These are phyloP conservation scores for Manduca sexta DNA, from an alignment of 1,140 invertebrate genomes.

Conservation along the genomic window DNA sequence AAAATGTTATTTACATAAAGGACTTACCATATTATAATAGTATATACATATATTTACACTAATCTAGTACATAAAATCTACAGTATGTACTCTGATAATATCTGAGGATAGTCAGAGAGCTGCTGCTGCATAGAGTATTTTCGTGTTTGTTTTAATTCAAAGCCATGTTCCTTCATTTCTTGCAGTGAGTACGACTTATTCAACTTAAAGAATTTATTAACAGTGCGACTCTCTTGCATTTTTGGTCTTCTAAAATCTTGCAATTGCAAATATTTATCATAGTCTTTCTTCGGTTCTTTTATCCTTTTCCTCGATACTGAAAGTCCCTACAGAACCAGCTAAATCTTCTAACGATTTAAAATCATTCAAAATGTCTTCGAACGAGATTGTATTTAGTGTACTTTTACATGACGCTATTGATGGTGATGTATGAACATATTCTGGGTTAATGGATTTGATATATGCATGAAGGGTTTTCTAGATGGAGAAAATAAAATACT, in stretches of 20 bases:
- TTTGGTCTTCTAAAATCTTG: slow-evolving; percentile 48
- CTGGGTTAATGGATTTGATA: slow-evolving; percentile 32
- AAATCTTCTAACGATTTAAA: slow-evolving; percentile 46
- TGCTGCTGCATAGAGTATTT: slow-evolving; percentile 23
- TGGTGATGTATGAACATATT: slow-evolving; percentile 14
- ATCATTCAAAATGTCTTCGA: slow-evolving; percentile 44
- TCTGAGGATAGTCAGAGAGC: slow-evolving; percentile 24
- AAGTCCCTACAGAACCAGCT: slow-evolving; percentile 11
- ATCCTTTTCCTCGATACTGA: slow-evolving; percentile 3
- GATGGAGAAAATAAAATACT: slow-evolving; percentile 25
- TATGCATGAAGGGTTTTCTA: slow-evolving; percentile 43
- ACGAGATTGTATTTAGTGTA: slow-evolving; percentile 19
- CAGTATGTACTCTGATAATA: slow-evolving; percentile 56
- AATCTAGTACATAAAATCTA: slow-evolving; percentile 26
- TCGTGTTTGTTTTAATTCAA: slow-evolving; percentile 25
- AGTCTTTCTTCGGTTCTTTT: slow-evolving; percentile 1
- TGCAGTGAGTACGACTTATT: slow-evolving; percentile 39
- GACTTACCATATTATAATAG: slow-evolving; percentile 10
- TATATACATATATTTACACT: slow-evolving; percentile 8
- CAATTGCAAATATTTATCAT: slow-evolving; percentile 31
- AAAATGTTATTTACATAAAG: slow-evolving; percentile 1
- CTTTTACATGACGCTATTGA: slow-evolving; percentile 19
- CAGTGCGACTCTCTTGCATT: slow-evolving; percentile 23
- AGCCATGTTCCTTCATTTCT: slow-evolving; percentile 41
- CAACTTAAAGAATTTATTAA: slow-evolving; percentile 30